A percentile compares a stretch with the other conserved stretches of the same genome.
These are phyloP conservation scores for Oeneis ivallda DNA, from an alignment of 2,888 invertebrate species.

Conservation along the genomic window DNA sequence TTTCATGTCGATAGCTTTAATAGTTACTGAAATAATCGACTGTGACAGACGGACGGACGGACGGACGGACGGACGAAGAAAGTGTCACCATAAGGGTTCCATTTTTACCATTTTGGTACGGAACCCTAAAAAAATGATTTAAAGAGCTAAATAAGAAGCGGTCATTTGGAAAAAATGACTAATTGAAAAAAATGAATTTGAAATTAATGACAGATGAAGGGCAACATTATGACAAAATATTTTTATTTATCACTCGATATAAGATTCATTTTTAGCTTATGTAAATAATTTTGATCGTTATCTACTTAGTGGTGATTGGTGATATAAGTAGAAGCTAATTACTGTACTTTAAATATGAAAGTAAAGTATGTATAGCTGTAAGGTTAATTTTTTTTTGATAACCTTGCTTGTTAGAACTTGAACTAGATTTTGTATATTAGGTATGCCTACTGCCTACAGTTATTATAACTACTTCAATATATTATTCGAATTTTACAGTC, in stretches of 20 bases:
- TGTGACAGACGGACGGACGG: too few relatives aligned
- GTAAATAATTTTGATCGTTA: slow-evolving; percentile 13
- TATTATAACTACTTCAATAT: not conserved
- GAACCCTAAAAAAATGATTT: too few relatives aligned
- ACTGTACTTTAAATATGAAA: slow-evolving; percentile 18
- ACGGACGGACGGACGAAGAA: too few relatives aligned
- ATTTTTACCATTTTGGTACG: too few relatives aligned
- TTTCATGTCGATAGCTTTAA: too few relatives aligned
- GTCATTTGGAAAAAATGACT: too few relatives aligned
- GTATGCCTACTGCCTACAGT: not conserved
- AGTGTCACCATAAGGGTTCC: too few relatives aligned
- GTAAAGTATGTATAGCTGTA: slow-evolving; percentile 14
- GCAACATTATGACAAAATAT: slow-evolving; percentile 7
- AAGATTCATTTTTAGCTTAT: not conserved
- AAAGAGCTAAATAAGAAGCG: too few relatives aligned
- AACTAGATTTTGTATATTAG: slow-evolving; percentile 4
- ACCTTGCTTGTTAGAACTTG: slow-evolving; percentile 17
- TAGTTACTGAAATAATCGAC: too few relatives aligned
- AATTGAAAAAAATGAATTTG: too few relatives aligned
- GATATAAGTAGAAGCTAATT: not conserved
- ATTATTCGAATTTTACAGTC: not conserved
- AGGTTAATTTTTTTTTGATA: not conserved
- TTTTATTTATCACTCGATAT: not conserved
- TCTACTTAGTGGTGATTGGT: not conserved
- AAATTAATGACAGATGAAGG: slow-evolving; percentile 2